These are phyloP conservation scores for Brevimyrus niger DNA, from an alignment of 2,113 vertebrate genomes.

Conservation along the genomic window DNA sequence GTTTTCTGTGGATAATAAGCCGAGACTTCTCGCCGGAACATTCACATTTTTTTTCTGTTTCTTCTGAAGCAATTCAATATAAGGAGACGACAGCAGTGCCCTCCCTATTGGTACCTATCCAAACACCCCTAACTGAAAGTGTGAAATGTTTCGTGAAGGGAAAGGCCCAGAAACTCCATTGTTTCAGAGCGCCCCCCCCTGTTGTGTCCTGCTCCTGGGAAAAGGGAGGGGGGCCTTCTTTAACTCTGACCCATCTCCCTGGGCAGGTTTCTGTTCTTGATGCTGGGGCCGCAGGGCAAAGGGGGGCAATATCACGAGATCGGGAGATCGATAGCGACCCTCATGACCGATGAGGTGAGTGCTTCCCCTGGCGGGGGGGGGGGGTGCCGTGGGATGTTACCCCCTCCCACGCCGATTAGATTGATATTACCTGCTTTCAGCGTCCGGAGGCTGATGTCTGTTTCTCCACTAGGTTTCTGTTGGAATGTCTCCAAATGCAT, in stretches of 20 bases:
- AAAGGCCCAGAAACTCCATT: neutral
- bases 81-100: neutral
- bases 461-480: neutral
- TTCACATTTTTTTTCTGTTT: neutral
- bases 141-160: neutral
- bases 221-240: neutral
- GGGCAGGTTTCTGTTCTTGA: conserved; percentile 83
- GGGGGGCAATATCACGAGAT: conserved; percentile 91
- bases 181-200: neutral
- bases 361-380: neutral
- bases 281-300: conserved; percentile 86
- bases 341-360: conserved; percentile 91
- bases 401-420: neutral
- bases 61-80: neutral
- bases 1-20: neutral
- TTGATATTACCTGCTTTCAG: neutral
- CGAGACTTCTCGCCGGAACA: neutral
- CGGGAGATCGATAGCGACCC: conserved; percentile 88
- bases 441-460: neutral
- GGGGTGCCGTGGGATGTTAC: neutral
- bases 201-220: neutral
- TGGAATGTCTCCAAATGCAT: neutral
- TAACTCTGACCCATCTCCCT: neutral
- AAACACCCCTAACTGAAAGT: neutral
- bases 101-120: neutral